phyloP scores from a whole-genome alignment of 2,113 vertebrate species.

The Eubucco bourcierii region DNA sequence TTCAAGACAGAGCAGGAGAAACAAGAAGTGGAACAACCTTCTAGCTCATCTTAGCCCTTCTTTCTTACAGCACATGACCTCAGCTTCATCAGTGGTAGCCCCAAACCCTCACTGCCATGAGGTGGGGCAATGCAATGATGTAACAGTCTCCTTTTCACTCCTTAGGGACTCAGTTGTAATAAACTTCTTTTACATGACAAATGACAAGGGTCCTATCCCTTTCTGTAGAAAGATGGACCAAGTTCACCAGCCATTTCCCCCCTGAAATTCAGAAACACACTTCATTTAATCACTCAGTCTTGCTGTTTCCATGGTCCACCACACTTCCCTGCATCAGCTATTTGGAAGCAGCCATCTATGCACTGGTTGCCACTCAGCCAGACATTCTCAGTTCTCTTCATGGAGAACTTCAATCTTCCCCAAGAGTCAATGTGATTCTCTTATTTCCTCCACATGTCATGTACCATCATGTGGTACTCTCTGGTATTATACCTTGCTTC shows the following conservation, averaged over 20 bases:
- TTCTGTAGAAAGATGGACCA: neutral
- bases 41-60: neutral
- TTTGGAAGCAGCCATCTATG: neutral
- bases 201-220: neutral
- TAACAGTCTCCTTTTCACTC: neutral
- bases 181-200: neutral
- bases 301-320: neutral
- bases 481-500: neutral
- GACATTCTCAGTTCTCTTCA: neutral
- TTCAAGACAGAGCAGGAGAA: neutral
- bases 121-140: rapidly evolving
- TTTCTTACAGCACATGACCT: neutral
- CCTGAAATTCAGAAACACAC: neutral
- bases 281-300: neutral
- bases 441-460: constrained; percentile 20
- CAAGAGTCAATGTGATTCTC: neutral
- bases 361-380: neutral
- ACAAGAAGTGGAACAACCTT: neutral
- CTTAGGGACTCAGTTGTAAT: rapidly evolving
- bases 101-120: neutral
- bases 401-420: constrained; percentile 4
- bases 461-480: neutral
- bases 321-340: neutral
- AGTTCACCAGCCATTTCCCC: neutral
- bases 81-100: neutral